These are phyloP conservation scores for Paracanthobrama guichenoti DNA, from an alignment of 2,113 vertebrate genomes.

Conservation along the genomic window DNA sequence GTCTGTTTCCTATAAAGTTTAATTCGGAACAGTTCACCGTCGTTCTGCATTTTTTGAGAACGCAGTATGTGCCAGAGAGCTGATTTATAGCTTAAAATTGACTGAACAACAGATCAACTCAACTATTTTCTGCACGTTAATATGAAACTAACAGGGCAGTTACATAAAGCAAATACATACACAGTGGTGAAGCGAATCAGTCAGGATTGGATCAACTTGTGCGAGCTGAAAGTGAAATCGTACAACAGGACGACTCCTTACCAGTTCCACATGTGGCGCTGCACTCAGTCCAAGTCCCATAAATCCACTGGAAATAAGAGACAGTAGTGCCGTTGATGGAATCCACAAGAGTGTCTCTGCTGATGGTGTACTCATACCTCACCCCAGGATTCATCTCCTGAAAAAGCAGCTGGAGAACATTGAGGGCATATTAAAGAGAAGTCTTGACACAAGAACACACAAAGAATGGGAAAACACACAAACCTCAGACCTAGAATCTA, in stretches of 20 bases:
- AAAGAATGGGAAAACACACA: not conserved
- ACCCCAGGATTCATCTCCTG: slow-evolving; percentile 92
- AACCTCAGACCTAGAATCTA: not conserved
- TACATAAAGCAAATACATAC: not conserved
- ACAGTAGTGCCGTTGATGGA: slow-evolving; percentile 53
- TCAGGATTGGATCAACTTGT: not conserved
- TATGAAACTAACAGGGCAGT: not conserved
- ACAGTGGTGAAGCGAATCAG: not conserved
- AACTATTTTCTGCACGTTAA: not conserved
- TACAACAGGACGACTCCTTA: slow-evolving; percentile 54
- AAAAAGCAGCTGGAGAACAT: slow-evolving; percentile 84
- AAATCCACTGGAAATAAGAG: slow-evolving; percentile 84
- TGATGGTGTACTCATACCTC: slow-evolving; percentile 91
- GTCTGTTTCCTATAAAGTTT: slow-evolving; percentile 19
- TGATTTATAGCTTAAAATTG: not conserved
- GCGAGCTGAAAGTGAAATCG: not conserved
- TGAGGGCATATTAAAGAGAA: not conserved
- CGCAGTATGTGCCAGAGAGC: slow-evolving; percentile 4
- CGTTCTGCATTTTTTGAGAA: not conserved
- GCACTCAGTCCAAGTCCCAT: slow-evolving; percentile 87
- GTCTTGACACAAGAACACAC: not conserved
- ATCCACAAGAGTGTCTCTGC: slow-evolving; percentile 61
- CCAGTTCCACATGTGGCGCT: slow-evolving; percentile 88
- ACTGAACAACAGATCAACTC: not conserved
- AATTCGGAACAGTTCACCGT: not conserved